Evolutionary conservation across 1,140 invertebrate species (phyloP).

Genomic region (Copidosoma floridanum): DNA sequence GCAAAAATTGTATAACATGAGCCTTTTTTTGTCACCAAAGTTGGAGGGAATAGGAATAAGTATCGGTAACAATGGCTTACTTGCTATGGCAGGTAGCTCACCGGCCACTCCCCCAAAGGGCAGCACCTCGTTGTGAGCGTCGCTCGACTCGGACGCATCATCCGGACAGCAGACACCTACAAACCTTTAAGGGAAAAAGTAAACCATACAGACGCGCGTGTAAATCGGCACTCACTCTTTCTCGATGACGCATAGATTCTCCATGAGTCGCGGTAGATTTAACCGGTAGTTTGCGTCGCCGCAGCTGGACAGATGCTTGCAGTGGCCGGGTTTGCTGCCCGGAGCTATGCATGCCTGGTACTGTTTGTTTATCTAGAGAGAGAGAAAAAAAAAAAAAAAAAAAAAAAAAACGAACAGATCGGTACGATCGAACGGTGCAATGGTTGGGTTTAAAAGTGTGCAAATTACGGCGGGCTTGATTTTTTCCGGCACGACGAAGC

Average conservation of each 20-base stretch:
- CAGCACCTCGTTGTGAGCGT: background rate
- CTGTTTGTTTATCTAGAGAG: constrained; percentile 46
- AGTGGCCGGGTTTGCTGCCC: constrained; percentile 61
- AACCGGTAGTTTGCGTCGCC: constrained; percentile 60
- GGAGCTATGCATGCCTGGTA: constrained; percentile 65
- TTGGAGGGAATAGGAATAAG: too few species aligned
- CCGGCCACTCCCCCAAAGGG: constrained; percentile 18
- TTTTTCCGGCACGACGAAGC: background rate
- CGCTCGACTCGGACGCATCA: constrained; percentile 28
- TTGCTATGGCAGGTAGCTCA: constrained; percentile 26
- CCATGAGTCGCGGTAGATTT: constrained; percentile 60
- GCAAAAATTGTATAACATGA: too few species aligned
- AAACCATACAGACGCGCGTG: background rate
- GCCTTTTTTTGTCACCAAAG: too few species aligned
- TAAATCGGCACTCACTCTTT: constrained; percentile 56
- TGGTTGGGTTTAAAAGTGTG: background rate
- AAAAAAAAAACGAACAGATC: background rate
- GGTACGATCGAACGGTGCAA: background rate
- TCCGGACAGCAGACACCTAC: constrained; percentile 67
- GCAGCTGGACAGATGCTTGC: constrained; percentile 65
- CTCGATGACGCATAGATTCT: constrained; percentile 68
- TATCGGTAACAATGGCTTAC: too few species aligned
- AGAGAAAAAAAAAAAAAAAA: background rate
- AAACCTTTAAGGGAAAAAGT: constrained; percentile 30
- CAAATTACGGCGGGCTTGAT: background rate